Base-by-base conservation (phyloP, 2,888 invertebrate species). In the Tenthredo notha region DNA sequence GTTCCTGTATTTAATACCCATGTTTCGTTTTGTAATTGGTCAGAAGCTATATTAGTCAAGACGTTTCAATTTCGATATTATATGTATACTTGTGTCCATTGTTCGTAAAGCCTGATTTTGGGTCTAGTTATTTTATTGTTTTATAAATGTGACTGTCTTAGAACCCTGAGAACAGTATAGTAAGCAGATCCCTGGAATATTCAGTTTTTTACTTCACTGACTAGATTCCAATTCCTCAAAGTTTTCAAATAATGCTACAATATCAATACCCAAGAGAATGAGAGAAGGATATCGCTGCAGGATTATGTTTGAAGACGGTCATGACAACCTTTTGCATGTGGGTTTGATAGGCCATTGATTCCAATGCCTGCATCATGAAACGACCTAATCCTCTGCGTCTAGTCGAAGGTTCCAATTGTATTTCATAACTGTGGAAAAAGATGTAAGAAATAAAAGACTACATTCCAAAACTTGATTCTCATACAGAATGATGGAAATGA, bases 361-460 rank as follows among this genome's bases (percentile, higher is more conserved):
- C 98, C 87, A 98, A 93, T 87, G 97, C 95, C 90, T 95, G 95
- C 94, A 98, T 96, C 94, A 98, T 95, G 91, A 97, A 97, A 91
- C 96, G 96, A 5, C 98, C 98, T 70, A 98, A 94, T 12, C 98
- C 98, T 93, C 96, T 96, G 86, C 97, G 94, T 87, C 97, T 95
- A 47, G 96, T 95, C 12, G 94, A 94, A 82, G 95, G 93, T 91
- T 96, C 96, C 88, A 98, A 94, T 93, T 98, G 98, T 87, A 98
- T 95, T 93, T 98, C 98, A 94, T 98, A 98, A 93, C 98, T 98
- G 90, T 80, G 93, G 87, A 86, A 43, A 87, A 85, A 87, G 58
- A 78, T 43, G 37, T 40, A 65, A 72, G 84, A 85, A 75, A 84
- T 72, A 83, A 86, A 84, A 33, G 75, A 86, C 58, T 61, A 61